Conservation (phyloP, 1,140 invertebrate species). For the Papilio aristodemus region DNA sequence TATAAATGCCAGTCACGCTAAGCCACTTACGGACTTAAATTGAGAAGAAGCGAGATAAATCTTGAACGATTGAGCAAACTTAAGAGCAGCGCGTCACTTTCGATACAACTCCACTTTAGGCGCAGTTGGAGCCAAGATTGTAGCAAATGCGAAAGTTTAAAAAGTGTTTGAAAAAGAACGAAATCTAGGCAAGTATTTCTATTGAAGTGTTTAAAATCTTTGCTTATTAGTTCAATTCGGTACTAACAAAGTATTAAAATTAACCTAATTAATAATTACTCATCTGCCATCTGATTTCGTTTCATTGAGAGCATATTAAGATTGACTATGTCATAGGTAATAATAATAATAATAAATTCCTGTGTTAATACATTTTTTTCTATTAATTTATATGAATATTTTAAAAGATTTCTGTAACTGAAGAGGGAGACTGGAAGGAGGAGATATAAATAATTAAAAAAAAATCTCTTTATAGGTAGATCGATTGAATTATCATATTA, state of each 20-base stretch:
- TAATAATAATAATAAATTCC: too few relatives aligned
- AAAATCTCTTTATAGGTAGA: too few relatives aligned
- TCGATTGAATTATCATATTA: too few relatives aligned
- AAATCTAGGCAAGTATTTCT: background rate
- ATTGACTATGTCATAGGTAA: too few relatives aligned
- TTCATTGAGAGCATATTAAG: too few relatives aligned
- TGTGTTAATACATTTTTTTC: too few relatives aligned
- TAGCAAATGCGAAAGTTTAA: constrained; percentile 2
- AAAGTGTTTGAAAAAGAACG: background rate
- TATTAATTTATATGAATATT: too few relatives aligned
- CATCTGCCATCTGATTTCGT: too few relatives aligned
- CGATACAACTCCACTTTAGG: constrained; percentile 9
- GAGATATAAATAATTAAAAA: too few relatives aligned
- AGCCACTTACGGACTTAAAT: constrained; percentile 4
- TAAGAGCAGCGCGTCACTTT: constrained; percentile 4
- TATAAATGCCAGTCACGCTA: background rate
- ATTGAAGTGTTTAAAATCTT: background rate
- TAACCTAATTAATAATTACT: background rate
- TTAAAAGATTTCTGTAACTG: too few relatives aligned
- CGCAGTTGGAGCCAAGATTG: background rate
- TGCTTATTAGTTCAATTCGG: background rate
- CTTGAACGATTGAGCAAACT: constrained; percentile 17
- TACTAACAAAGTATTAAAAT: background rate
- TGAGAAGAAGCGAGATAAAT: constrained; percentile 12
- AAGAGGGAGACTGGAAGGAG: too few relatives aligned